Percentiles rank a stretch among this genome's conserved stretches.
Conservation (phyloP, 2,113 vertebrate species). For the Lamprotornis superbus region DNA sequence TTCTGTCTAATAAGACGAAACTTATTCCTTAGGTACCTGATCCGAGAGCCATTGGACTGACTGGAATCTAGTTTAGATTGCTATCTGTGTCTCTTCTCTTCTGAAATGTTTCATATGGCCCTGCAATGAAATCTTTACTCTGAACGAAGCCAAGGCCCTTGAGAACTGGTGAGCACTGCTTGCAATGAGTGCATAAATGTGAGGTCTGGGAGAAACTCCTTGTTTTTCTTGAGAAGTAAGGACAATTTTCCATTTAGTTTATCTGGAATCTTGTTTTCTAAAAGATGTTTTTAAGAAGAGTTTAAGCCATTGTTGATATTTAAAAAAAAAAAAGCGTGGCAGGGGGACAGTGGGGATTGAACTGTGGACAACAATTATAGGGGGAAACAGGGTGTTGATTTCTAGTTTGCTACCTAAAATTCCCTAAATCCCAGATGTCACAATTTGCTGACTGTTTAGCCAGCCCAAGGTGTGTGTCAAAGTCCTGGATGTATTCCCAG, state of each 20-base stretch:
- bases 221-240: neutral
- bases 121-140: neutral
- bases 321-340: neutral
- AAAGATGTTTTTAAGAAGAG: neutral
- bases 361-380: neutral
- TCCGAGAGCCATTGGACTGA: neutral
- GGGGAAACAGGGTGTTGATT: neutral
- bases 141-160: neutral
- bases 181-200: neutral
- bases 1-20: neutral
- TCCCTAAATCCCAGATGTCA: neutral
- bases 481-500: neutral
- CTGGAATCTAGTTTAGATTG: neutral
- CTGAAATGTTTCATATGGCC: neutral
- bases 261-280: neutral
- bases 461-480: neutral
- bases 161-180: neutral
- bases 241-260: neutral
- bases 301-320: neutral
- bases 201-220: neutral
- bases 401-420: neutral
- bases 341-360: accelerated
- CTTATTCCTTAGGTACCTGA: neutral
- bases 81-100: neutral
- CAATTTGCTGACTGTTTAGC: neutral